phyloP scores from a whole-genome alignment of 2,888 invertebrate genomes.

The Branchellion lobata region DNA sequence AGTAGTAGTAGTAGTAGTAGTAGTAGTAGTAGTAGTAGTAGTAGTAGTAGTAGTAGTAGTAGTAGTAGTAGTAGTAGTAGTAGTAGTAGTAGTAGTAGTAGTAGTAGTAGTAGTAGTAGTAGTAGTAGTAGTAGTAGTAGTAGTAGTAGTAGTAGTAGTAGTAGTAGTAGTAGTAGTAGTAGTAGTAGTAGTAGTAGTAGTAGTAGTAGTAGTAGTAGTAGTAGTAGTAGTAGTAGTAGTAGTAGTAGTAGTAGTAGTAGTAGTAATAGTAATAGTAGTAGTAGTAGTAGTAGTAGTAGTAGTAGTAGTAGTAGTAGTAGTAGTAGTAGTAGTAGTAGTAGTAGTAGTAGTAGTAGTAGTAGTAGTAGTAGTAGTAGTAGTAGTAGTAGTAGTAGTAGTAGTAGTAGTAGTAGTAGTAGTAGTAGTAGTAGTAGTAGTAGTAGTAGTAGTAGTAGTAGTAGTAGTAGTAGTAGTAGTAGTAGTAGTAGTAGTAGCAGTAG shows the following conservation, averaged over 20 bases:
- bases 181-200: conserved; percentile 3
- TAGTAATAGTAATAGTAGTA: too few relatives aligned
- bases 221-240: neutral
- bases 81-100: conserved; percentile 3
- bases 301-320: conserved; percentile 3
- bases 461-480: neutral
- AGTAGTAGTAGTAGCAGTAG: conserved; percentile 7
- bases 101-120: conserved; percentile 7
- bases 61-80: conserved; percentile 3
- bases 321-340: conserved; percentile 3
- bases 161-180: neutral
- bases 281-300: conserved; percentile 7
- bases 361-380: conserved; percentile 3
- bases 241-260: conserved; percentile 10
- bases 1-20: neutral
- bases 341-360: neutral
- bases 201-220: conserved; percentile 7
- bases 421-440: conserved; percentile 7
- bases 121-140: conserved; percentile 3
- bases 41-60: neutral
- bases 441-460: conserved; percentile 3
- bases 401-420: conserved; percentile 7
- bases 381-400: conserved; percentile 7
- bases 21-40: neutral
- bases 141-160: conserved; percentile 3